Evolutionary conservation across 2,888 invertebrate species (phyloP).

Genomic region (Pristionchus arcanus): DNA sequence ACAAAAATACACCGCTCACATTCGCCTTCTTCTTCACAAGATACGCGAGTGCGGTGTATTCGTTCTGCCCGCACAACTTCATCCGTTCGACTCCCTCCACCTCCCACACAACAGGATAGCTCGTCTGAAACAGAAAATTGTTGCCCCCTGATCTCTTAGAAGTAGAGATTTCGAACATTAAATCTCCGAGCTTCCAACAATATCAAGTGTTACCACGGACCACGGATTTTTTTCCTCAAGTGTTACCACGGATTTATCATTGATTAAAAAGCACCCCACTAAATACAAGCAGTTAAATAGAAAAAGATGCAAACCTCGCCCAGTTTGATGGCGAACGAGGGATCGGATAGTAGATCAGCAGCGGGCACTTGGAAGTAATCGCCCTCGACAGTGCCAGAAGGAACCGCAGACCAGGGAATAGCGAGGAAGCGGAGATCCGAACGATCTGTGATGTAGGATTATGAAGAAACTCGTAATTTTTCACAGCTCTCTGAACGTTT

Average conservation of each 20-base stretch:
- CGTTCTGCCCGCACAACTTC: neutral
- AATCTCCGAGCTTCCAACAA: too few species aligned
- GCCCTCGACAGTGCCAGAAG: neutral
- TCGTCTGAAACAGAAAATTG: neutral
- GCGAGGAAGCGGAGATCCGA: conserved; percentile 16
- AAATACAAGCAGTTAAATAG: neutral
- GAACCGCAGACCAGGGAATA: neutral
- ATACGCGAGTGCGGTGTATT: neutral
- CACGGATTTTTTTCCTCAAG: too few species aligned
- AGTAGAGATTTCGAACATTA: too few species aligned
- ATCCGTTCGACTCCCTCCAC: neutral
- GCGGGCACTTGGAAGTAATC: neutral
- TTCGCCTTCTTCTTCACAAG: neutral
- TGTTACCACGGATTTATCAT: too few species aligned
- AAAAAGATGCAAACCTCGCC: neutral
- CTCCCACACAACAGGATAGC: neutral
- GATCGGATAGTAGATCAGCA: neutral
- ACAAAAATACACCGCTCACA: neutral
- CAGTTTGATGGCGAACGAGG: neutral
- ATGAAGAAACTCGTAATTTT: too few species aligned
- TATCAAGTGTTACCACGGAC: too few species aligned
- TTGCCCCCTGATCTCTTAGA: too few species aligned
- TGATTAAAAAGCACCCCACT: too few species aligned
- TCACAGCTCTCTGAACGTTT: too few species aligned
- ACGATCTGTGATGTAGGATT: too few species aligned